A percentile compares a stretch with the other conserved stretches of the same genome.
These are phyloP conservation scores for Chelmon rostratus DNA, from an alignment of 2,797 vertebrate species.

Conservation along the genomic window DNA sequence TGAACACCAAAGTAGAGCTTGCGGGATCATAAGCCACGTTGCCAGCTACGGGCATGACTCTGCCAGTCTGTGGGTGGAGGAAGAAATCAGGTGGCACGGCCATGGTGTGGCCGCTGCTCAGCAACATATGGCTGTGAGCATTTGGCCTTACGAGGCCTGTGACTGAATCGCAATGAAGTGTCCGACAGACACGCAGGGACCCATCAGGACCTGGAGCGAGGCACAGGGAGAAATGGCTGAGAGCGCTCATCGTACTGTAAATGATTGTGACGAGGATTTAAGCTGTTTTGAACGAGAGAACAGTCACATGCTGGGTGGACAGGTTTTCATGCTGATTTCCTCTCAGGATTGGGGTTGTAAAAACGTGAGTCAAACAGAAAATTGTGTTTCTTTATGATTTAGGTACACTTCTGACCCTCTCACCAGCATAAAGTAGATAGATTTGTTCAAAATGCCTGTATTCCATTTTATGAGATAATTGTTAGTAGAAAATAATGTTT, in stretches of 20 bases:
- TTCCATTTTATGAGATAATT: neutral
- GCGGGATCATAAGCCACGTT: conserved; percentile 88
- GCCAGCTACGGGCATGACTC: conserved; percentile 87
- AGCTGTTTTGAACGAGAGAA: neutral
- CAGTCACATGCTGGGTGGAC: neutral
- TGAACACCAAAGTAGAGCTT: conserved; percentile 83
- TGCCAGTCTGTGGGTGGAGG: conserved; percentile 89
- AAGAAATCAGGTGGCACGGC: conserved; percentile 86
- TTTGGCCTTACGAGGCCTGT: conserved; percentile 87
- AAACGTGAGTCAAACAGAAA: neutral
- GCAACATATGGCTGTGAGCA: conserved; percentile 83
- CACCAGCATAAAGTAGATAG: neutral
- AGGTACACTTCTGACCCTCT: neutral
- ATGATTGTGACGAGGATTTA: conserved; percentile 8
- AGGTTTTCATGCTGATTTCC: neutral
- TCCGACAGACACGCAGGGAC: conserved; percentile 62
- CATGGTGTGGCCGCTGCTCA: conserved; percentile 83
- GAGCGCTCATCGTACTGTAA: neutral
- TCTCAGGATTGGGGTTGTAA: neutral
- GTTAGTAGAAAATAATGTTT: neutral
- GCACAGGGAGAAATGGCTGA: conserved; percentile 6
- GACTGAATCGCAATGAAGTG: conserved; percentile 79
- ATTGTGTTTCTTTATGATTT: neutral
- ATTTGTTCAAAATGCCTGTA: neutral
- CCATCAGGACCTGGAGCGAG: conserved; percentile 79